These are phyloP conservation scores for Epicampocera succincta DNA, from an alignment of 2,888 invertebrate genomes.

Conservation along the genomic window DNA sequence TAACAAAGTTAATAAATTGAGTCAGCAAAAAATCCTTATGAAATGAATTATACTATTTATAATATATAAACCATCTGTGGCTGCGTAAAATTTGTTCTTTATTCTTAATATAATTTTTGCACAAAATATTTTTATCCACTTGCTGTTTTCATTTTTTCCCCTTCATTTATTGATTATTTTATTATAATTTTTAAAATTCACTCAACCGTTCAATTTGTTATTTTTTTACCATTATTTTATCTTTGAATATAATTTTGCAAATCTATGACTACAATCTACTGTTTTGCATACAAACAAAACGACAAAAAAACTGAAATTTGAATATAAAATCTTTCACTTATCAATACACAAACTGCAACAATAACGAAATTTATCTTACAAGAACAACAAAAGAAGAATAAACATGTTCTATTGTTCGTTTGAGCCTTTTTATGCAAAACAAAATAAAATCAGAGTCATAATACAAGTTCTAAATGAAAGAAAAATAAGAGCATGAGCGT, in stretches of 20 bases:
- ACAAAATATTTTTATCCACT: neutral
- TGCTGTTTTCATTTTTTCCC: neutral
- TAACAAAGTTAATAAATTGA: slow-evolving; percentile 11
- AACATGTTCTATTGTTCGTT: slow-evolving; percentile 30
- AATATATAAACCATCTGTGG: neutral
- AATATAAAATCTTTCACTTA: slow-evolving; percentile 59
- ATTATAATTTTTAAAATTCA: slow-evolving; percentile 50
- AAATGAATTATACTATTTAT: no score
- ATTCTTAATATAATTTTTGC: slow-evolving; percentile 49
- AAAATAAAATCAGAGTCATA: neutral
- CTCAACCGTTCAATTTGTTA: slow-evolving; percentile 54
- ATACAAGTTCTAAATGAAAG: neutral
- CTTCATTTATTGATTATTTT: neutral
- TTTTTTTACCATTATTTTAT: slow-evolving; percentile 58
- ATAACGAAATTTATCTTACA: slow-evolving; percentile 37
- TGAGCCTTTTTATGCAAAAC: slow-evolving; percentile 23
- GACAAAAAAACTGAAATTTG: slow-evolving; percentile 5
- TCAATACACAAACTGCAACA: slow-evolving; percentile 48
- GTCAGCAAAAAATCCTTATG: neutral
- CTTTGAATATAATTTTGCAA: slow-evolving; percentile 54
- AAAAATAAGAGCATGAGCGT: no score
- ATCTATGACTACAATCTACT: slow-evolving; percentile 55
- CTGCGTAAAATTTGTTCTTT: slow-evolving; percentile 13
- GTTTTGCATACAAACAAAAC: slow-evolving; percentile 56
- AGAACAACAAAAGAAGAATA: neutral